Evolutionary conservation across 2,113 vertebrate genomes (phyloP), one percentile per base, ranked within the genome.

Genomic region (Cynopterus brachyotis): DNA sequence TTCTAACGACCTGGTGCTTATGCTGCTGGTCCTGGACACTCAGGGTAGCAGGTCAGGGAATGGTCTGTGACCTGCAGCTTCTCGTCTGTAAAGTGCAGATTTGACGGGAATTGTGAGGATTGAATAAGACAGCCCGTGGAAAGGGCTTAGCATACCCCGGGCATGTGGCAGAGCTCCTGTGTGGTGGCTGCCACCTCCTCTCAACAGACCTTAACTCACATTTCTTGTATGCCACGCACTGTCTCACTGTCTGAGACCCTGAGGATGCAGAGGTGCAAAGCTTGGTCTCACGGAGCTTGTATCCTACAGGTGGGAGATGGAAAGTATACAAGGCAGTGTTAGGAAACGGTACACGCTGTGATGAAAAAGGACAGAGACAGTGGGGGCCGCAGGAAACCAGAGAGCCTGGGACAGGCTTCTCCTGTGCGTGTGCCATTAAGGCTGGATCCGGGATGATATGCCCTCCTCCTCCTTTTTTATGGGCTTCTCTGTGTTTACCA

Each of bases 1-100:
- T 32, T 42, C 91, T 40, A 2, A 28, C 3, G 6, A 9, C 55
- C 3, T 3, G 16, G 37, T 37, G 5, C 37, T 20, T 17, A 3
- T 22, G 37, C 7, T 53, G 3, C 53, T 22, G 67, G 30, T 20
- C 42, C 22, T 55, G n/a, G 42, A 5, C 22, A 5, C 16, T 19
- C 6, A 1, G 20, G 9, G 9, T 5, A 6, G 5, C 26, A 3
- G 6, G 67, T 28, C 26, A 22, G 17, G 37, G 59, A 15, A 6
- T 6, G 3, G 0, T 6, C 0, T 62, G 17, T 64, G 5, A 57
- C 1, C 53, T 53, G 42, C n/a, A n/a, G 0, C 40, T 47, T 40
- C 55, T 55, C 24, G 1, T 26, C 79, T 60, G 9, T 67, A 69
- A 53, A 42, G 8, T 15, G 30, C 53, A 22, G 32, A 62, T 24